Conservation (phyloP, 2,113 vertebrate species). For the Pachyramphus minor region DNA sequence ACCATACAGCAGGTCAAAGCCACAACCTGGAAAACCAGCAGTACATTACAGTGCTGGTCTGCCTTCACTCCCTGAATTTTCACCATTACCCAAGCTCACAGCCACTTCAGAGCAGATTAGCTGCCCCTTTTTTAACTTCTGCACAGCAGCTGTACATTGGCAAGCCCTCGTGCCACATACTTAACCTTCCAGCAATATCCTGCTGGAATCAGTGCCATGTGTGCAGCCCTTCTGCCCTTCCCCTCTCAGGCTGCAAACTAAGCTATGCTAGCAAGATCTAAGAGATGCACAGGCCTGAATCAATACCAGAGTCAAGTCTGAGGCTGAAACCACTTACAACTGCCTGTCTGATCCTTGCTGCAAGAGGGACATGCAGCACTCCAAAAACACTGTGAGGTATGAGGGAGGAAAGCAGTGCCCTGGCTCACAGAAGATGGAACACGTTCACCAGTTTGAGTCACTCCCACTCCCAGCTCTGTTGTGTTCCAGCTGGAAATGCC, state of each 20-base stretch:
- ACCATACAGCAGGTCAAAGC: neutral
- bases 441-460: neutral
- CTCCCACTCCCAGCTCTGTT: neutral
- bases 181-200: slow-evolving; percentile 11
- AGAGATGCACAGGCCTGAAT: neutral
- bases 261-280: neutral
- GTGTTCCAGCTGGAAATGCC: neutral
- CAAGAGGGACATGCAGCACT: neutral
- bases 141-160: neutral
- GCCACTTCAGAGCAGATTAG: neutral
- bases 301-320: neutral
- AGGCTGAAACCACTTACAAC: neutral
- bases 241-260: neutral
- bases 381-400: neutral
- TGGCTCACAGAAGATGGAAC: neutral
- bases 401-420: neutral
- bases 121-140: neutral
- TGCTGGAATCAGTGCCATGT: neutral
- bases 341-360: neutral
- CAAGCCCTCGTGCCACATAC: neutral
- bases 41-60: fast-evolving
- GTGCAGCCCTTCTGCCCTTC: neutral
- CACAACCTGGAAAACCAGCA: neutral
- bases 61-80: neutral
- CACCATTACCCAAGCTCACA: neutral